Conservation (phyloP, 2,113 vertebrate species). For the Laticauda colubrina region DNA sequence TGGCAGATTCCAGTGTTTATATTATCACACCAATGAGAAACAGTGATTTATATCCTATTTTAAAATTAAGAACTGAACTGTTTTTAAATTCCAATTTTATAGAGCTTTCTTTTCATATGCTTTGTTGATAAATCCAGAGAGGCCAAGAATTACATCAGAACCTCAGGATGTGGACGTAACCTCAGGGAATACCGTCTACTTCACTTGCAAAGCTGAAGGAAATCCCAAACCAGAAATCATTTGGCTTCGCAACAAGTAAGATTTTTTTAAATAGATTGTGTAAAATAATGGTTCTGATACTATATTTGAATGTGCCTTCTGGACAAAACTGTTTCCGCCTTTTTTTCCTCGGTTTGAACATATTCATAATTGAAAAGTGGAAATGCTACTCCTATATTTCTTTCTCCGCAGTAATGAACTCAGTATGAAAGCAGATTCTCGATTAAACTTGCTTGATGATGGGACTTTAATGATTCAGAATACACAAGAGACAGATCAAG, state of each 20-base stretch:
- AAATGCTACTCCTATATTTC: slow-evolving; percentile 6
- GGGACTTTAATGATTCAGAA: slow-evolving; percentile 96
- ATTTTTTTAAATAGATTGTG: not conserved
- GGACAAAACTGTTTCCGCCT: not conserved
- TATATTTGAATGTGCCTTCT: not conserved
- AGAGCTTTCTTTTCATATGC: slow-evolving; percentile 18
- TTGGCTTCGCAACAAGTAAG: slow-evolving; percentile 98
- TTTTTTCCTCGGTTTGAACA: slow-evolving; percentile 22
- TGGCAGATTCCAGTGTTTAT: not conserved
- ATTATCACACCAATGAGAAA: slow-evolving; percentile 13
- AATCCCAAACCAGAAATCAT: slow-evolving; percentile 99
- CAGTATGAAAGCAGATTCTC: slow-evolving; percentile 92
- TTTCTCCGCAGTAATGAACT: slow-evolving; percentile 79
- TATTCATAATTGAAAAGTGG: slow-evolving; percentile 34
- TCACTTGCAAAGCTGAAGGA: slow-evolving; percentile 95
- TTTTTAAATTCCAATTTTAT: slow-evolving; percentile 16
- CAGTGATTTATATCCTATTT: not conserved
- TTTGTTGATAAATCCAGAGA: slow-evolving; percentile 75
- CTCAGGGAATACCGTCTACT: slow-evolving; percentile 96
- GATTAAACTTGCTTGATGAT: slow-evolving; percentile 92
- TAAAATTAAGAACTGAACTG: not conserved
- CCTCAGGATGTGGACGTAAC: slow-evolving; percentile 95
- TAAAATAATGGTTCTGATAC: not conserved
- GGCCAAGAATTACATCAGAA: slow-evolving; percentile 95
- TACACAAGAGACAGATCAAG: slow-evolving; percentile 92